These are phyloP conservation scores for Goniozus legneri DNA, from an alignment of 1,140 invertebrate species.

Conservation along the genomic window DNA sequence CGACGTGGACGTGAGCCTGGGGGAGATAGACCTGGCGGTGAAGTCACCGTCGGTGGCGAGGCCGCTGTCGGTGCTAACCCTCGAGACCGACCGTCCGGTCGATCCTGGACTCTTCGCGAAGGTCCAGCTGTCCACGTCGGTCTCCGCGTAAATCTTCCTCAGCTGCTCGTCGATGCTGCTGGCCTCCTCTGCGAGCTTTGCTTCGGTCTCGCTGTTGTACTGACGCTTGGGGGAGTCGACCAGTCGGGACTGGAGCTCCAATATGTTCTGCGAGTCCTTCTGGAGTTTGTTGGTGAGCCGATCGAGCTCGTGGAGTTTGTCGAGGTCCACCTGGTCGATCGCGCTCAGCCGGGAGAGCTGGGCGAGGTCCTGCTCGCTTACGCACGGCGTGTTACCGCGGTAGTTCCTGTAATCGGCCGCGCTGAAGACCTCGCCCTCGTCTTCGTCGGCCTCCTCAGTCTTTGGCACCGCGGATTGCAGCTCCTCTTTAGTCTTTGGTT, in stretches of 20 bases:
- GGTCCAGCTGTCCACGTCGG: conserved; percentile 69
- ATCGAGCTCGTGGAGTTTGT: conserved; percentile 76
- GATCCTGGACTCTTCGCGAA: conserved; percentile 60
- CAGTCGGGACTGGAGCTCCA: conserved; percentile 69
- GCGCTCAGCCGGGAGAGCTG: conserved; percentile 70
- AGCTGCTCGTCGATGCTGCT: conserved; percentile 69
- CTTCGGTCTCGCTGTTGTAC: conserved; percentile 57
- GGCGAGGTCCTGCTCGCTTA: conserved; percentile 74
- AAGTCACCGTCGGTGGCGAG: conserved; percentile 51
- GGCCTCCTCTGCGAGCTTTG: conserved; percentile 61
- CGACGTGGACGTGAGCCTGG: conserved; percentile 45
- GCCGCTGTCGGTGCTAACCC: conserved; percentile 50
- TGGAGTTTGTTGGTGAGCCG: conserved; percentile 70
- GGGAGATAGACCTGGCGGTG: conserved; percentile 49
- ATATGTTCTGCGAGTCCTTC: conserved; percentile 74
- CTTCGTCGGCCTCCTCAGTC: conserved; percentile 47
- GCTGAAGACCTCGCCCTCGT: conserved; percentile 68
- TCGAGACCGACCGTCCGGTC: conserved; percentile 46
- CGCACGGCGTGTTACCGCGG: conserved; percentile 67
- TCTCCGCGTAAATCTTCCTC: conserved; percentile 64
- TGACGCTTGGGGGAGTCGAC: conserved; percentile 58
- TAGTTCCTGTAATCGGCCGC: conserved; percentile 78
- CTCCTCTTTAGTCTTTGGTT: conserved; percentile 46
- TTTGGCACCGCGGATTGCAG: conserved; percentile 46
- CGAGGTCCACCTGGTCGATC: conserved; percentile 71